Evolutionary conservation across 2,113 vertebrate species (phyloP), one percentile per base, ranked within the genome.

Genomic region (Mastomys natalensis): DNA sequence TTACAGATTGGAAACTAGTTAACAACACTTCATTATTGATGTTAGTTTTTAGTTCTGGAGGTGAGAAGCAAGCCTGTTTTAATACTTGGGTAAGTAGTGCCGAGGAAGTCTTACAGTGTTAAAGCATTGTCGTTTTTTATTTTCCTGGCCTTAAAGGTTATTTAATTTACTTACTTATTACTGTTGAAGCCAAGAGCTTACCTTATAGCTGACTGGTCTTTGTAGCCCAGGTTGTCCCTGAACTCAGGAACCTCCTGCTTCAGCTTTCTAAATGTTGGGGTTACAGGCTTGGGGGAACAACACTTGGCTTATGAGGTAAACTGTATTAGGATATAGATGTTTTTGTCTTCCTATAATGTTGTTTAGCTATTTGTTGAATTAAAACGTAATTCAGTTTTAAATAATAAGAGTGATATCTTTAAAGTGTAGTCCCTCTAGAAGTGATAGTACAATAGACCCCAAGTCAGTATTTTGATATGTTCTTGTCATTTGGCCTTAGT

Each of bases 361-460:
- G 45, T 86, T 12, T 92, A 96, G 72, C 34, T 95, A 77, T 77
- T 93, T 97, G 62, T 94, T 93, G 90, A 91, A 84, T 24, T 60
- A 85, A 90, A 87, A 40, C 72, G 70, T 45, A 72, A 76, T 87
- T 87, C 55, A 62, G 24, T 90, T 90, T 92, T 45, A 80, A 91
- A 62, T 87, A 85, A 70, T 21, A 95, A 29, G 22, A 90, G 37
- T 74, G 51, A 29, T 60, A 76, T 66, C 19, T 45, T 89, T 66
- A 80, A 87, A 96, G 76, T 93, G n/a, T 48, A 55, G 82, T 81
- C 55, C 62, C 85, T 26, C 78, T 95, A 77, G 51, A 93, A 94
- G 45, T 94, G 64, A 40, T 89, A 64, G 9, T 93, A 73, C 93
- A 51, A 4, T 87, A 73, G 60, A 89, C 21, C 77, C 45, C 53